Conservation (phyloP, 2,797 vertebrate genomes). For the Neoniphon sammara region DNA sequence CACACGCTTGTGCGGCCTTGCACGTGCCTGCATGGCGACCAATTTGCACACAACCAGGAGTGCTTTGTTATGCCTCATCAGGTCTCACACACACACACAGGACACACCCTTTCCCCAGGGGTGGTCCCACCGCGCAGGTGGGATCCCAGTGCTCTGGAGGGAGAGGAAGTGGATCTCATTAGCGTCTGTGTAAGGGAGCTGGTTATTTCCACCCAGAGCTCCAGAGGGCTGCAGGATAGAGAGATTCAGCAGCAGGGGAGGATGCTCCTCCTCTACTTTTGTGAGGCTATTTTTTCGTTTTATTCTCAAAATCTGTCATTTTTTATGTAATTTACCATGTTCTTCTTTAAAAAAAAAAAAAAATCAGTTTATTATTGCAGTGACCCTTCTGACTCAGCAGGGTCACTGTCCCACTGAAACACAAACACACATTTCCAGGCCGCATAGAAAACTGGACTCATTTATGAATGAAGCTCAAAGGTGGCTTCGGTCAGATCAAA, state of each 20-base stretch:
- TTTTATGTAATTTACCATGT: too few relatives aligned
- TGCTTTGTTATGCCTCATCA: slow-evolving; percentile 17
- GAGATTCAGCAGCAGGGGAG: slow-evolving; percentile 36
- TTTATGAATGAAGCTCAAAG: slow-evolving; percentile 1
- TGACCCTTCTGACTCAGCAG: background rate
- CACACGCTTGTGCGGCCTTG: background rate
- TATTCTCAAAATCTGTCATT: too few relatives aligned
- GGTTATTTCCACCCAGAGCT: slow-evolving; percentile 59
- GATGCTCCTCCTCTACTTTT: too few relatives aligned
- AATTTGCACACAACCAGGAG: slow-evolving; percentile 1
- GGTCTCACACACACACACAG: slow-evolving; percentile 11
- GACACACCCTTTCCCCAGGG: slow-evolving; percentile 33
- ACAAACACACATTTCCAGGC: slow-evolving; percentile 38
- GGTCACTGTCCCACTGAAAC: slow-evolving; percentile 55
- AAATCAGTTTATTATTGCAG: too few relatives aligned
- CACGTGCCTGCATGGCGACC: slow-evolving; percentile 7
- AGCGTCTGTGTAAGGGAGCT: slow-evolving; percentile 30
- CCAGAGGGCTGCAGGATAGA: slow-evolving; percentile 51
- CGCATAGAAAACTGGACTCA: slow-evolving; percentile 29
- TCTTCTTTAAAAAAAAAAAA: too few relatives aligned
- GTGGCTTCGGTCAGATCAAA: background rate
- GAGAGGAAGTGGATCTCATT: slow-evolving; percentile 63
- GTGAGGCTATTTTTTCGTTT: too few relatives aligned
- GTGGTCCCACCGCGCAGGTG: slow-evolving; percentile 27
- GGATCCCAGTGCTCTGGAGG: slow-evolving; percentile 28